These are phyloP conservation scores for Catostomus latipinnis DNA, from an alignment of 2,797 vertebrate genomes.

Conservation along the genomic window DNA sequence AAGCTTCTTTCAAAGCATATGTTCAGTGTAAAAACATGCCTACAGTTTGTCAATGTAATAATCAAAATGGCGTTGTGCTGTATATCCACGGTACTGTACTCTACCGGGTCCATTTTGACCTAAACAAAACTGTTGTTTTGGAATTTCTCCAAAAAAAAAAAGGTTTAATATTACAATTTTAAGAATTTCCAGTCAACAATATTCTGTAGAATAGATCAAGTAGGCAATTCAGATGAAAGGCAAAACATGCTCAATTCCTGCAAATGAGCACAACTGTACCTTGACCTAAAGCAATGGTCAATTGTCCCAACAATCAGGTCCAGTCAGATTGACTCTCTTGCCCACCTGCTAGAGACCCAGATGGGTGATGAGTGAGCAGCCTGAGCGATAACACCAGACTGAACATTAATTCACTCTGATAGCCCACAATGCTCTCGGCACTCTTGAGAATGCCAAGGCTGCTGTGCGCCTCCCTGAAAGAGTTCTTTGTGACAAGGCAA, in stretches of 20 bases:
- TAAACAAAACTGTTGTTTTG: no score
- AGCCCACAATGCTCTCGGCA: conserved; percentile 46
- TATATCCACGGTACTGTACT: no score
- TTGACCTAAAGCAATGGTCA: neutral
- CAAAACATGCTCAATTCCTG: neutral
- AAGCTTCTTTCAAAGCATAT: no score
- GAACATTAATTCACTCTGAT: conserved; percentile 59
- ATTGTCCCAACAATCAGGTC: neutral
- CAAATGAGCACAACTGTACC: neutral
- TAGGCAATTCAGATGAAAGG: no score
- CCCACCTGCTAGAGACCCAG: conserved; percentile 39
- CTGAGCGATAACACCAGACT: conserved; percentile 47
- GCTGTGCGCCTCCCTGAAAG: conserved; percentile 49
- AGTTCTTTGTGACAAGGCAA: conserved; percentile 30
- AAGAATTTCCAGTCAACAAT: no score
- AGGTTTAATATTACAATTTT: no score
- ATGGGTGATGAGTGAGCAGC: conserved; percentile 25
- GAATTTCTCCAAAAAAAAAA: no score
- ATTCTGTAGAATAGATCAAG: no score
- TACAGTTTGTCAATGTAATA: no score
- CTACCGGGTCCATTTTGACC: no score
- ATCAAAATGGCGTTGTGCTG: no score
- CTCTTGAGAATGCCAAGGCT: conserved; percentile 46
- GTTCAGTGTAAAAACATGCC: no score
- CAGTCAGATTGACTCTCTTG: neutral